Evolutionary conservation across 23 tunicate genomes (phyloP).

Genomic region (Clavelina lepadiformis): DNA sequence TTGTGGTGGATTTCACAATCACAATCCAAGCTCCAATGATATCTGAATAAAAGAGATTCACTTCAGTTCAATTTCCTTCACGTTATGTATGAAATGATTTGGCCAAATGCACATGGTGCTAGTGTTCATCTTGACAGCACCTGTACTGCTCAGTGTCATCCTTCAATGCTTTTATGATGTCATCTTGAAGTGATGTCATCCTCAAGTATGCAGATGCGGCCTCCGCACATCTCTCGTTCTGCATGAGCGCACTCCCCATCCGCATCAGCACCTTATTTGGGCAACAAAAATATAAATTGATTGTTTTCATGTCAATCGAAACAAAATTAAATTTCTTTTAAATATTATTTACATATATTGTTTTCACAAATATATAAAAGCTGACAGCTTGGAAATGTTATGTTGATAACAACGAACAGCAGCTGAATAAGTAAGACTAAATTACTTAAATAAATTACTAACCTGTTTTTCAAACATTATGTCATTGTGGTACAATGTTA

Average conservation of each 20-base stretch:
- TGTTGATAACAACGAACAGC: too few species aligned
- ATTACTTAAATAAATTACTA: too few species aligned
- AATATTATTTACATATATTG: not conserved
- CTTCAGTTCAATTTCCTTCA: not conserved
- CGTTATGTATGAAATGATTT: not conserved
- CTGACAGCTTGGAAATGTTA: too few species aligned
- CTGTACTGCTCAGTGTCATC: constrained; percentile 35
- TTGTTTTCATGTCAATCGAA: not conserved
- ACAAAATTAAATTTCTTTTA: not conserved
- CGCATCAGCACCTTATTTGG: constrained; percentile 12
- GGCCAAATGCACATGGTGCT: not conserved
- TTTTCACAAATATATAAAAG: not conserved
- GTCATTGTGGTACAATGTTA: constrained; percentile 25
- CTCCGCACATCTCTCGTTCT: constrained; percentile 21
- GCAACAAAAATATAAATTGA: not conserved
- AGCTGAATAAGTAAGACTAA: too few species aligned
- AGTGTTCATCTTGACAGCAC: not conserved
- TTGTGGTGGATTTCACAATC: constrained; percentile 28
- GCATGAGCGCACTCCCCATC: constrained; percentile 6
- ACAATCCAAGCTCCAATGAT: constrained; percentile 51
- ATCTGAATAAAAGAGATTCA: constrained; percentile 16
- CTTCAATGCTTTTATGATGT: constrained; percentile 29
- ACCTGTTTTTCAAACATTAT: constrained; percentile 20
- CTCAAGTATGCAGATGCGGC: constrained; percentile 32
- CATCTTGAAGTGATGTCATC: constrained; percentile 26